Percentiles rank a stretch among this genome's conserved stretches.
phyloP scores from a whole-genome alignment of 2,113 vertebrate species.

The Aleadryas rufinucha region DNA sequence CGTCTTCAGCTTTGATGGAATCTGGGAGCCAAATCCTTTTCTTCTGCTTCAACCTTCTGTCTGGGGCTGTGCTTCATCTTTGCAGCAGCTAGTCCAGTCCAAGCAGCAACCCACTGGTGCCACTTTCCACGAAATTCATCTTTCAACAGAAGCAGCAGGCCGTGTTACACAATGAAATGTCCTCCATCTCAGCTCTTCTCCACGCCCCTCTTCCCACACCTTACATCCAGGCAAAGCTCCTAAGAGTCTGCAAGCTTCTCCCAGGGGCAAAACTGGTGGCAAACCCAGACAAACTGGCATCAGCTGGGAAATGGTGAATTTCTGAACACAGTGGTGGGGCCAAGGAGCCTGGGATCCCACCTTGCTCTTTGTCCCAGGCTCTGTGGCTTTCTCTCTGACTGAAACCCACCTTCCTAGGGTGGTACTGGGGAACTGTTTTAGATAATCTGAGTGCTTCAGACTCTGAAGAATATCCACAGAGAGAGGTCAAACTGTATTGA shows the following conservation, averaged over 20 bases:
- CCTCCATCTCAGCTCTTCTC: neutral
- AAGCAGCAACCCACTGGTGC: neutral
- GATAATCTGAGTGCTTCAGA: neutral
- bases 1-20: neutral
- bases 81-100: neutral
- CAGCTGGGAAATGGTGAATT: neutral
- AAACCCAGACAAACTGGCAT: neutral
- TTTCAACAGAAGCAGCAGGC: neutral
- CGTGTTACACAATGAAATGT: neutral
- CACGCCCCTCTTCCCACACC: rapidly evolving
- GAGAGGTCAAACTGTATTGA: neutral
- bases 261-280: neutral
- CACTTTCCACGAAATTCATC: neutral
- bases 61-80: neutral
- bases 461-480: neutral
- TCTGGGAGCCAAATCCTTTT: neutral
- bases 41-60: neutral
- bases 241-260: neutral
- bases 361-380: neutral
- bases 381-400: rapidly evolving
- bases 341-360: neutral
- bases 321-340: neutral
- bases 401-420: neutral
- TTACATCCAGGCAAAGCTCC: neutral
- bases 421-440: neutral